Evolutionary conservation across 1,140 invertebrate genomes (phyloP).

Genomic region (Lucilia cuprina): DNA sequence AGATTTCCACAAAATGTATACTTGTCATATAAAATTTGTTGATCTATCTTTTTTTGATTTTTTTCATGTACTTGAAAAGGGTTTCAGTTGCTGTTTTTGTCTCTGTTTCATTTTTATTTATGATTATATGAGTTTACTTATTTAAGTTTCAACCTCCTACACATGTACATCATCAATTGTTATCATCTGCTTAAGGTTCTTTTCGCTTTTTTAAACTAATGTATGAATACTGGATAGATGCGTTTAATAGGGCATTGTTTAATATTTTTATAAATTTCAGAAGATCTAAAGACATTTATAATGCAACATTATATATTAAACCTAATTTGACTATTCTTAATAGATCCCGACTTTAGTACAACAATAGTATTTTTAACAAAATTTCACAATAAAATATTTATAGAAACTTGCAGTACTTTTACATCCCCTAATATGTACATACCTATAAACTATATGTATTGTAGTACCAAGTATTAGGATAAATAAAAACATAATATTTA

Average conservation of each 20-base stretch:
- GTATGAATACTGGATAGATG: background rate
- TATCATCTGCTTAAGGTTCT: background rate
- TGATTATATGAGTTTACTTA: background rate
- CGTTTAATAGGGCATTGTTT: too few relatives aligned
- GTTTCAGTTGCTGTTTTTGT: background rate
- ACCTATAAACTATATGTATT: background rate
- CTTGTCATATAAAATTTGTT: background rate
- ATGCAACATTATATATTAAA: too few relatives aligned
- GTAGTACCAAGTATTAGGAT: background rate
- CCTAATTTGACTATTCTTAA: too few relatives aligned
- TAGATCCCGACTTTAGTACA: too few relatives aligned
- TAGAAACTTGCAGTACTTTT: too few relatives aligned
- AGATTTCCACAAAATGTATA: background rate
- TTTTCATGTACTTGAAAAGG: background rate
- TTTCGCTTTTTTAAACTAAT: background rate
- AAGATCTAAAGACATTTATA: too few relatives aligned
- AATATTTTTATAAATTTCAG: too few relatives aligned
- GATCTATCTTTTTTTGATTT: background rate
- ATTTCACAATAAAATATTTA: too few relatives aligned
- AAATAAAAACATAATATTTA: constrained; percentile 14
- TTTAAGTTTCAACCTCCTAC: background rate
- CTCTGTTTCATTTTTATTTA: background rate
- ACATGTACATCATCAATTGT: background rate
- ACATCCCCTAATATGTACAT: background rate
- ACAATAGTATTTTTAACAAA: too few relatives aligned